Percentiles rank a stretch among this genome's conserved stretches.
Conservation (phyloP, 2,888 invertebrate species). For the Microchrysa polita region DNA sequence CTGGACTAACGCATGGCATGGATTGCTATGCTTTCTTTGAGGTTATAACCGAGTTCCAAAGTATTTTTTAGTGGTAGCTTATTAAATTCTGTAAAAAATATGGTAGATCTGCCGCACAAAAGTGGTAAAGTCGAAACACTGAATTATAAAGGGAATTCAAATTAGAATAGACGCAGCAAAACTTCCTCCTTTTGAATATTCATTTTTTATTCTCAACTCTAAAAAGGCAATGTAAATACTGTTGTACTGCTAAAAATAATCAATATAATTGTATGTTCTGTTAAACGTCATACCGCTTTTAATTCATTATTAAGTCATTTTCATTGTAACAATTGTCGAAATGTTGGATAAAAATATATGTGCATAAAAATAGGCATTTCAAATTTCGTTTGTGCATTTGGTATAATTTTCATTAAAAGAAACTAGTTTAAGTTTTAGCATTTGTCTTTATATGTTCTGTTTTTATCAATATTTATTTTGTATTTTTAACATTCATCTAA, state of each 20-base stretch:
- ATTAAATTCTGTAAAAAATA: too few species aligned
- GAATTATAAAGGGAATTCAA: too few species aligned
- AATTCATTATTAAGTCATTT: background rate
- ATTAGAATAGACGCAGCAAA: too few species aligned
- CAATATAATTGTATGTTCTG: background rate
- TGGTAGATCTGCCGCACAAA: too few species aligned
- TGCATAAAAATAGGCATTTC: background rate
- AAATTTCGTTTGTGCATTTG: background rate
- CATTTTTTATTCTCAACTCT: slow-evolving; percentile 23
- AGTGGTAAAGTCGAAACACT: too few species aligned
- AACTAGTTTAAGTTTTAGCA: background rate
- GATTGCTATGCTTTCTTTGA: too few species aligned
- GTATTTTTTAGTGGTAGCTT: too few species aligned
- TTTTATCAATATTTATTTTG: too few species aligned
- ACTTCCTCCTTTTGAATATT: background rate
- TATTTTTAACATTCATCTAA: too few species aligned
- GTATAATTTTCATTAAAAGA: slow-evolving; percentile 10
- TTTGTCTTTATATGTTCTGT: too few species aligned
- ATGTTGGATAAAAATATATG: background rate
- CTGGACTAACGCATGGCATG: too few species aligned
- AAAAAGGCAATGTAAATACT: slow-evolving; percentile 43
- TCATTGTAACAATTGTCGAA: background rate
- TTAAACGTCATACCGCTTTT: background rate
- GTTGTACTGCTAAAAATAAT: slow-evolving; percentile 35
- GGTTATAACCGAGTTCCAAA: too few species aligned